Percentiles rank a stretch among this genome's conserved stretches.
Conservation (phyloP, 2,888 invertebrate genomes). For the Theretra japonica region DNA sequence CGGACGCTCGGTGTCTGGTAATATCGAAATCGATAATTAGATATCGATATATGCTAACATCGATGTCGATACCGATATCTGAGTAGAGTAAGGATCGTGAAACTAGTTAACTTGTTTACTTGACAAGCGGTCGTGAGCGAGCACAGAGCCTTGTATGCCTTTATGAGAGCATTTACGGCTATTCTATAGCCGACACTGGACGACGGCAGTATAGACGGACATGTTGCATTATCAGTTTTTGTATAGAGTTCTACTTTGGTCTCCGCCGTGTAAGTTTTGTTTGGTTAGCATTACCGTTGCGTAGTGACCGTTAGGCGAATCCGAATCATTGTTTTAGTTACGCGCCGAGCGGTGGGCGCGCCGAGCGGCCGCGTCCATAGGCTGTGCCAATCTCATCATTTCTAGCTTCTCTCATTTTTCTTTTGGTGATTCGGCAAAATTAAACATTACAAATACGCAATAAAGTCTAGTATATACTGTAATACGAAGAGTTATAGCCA, state of each 20-base stretch:
- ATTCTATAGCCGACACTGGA: not conserved
- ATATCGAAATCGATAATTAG: not conserved
- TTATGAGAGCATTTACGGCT: conserved; percentile 24
- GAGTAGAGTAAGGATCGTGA: not conserved
- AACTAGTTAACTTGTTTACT: not conserved
- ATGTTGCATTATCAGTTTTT: conserved; percentile 28
- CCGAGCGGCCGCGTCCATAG: conserved; percentile 28
- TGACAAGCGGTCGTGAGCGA: not conserved
- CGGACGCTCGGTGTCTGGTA: not conserved
- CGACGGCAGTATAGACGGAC: conserved; percentile 10
- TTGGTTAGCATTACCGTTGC: conserved; percentile 18
- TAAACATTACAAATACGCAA: conserved; percentile 49
- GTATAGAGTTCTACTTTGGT: conserved; percentile 24
- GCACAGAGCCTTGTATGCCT: conserved; percentile 11
- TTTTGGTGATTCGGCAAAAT: conserved; percentile 74
- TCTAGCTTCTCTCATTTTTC: conserved; percentile 36
- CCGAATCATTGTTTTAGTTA: conserved; percentile 5
- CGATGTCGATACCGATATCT: not conserved
- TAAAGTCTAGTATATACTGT: conserved; percentile 37
- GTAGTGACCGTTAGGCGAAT: conserved; percentile 1
- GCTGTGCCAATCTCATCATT: conserved; percentile 41
- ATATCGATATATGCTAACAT: not conserved
- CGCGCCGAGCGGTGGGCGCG: not conserved
- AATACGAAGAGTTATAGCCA: conserved; percentile 20
- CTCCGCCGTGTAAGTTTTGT: conserved; percentile 27